Percentiles rank a stretch among this genome's conserved stretches.
These are phyloP conservation scores for Drosophila kohkoa DNA, from an alignment of 1,140 invertebrate species.

Conservation along the genomic window DNA sequence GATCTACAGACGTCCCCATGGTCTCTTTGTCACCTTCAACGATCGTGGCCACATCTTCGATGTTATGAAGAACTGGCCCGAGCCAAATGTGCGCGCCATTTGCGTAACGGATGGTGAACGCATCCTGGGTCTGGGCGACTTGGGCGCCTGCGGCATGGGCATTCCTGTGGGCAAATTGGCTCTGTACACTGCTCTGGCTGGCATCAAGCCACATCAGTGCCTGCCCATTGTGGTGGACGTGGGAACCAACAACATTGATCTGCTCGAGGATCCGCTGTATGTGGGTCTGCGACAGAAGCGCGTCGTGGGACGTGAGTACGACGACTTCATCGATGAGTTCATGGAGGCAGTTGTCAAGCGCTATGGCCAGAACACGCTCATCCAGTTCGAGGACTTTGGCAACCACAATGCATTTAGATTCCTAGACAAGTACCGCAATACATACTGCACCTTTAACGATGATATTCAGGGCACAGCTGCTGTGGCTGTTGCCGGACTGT, in stretches of 20 bases:
- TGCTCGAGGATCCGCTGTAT: slow-evolving; percentile 97
- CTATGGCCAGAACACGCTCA: slow-evolving; percentile 95
- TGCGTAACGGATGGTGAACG: slow-evolving; percentile 98
- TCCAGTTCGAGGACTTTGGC: slow-evolving; percentile 99
- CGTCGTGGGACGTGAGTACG: slow-evolving; percentile 94
- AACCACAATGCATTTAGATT: slow-evolving; percentile 97
- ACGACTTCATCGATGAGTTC: slow-evolving; percentile 98
- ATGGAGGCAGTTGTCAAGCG: slow-evolving; percentile 97
- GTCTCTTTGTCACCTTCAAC: slow-evolving; percentile 98
- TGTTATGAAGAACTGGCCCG: slow-evolving; percentile 96
- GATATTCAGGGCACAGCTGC: slow-evolving; percentile 98
- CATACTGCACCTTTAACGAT: slow-evolving; percentile 98
- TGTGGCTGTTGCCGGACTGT: slow-evolving; percentile 95
- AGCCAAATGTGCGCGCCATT: slow-evolving; percentile 95
- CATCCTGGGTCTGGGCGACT: slow-evolving; percentile 96
- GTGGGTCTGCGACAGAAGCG: slow-evolving; percentile 96
- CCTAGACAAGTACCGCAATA: slow-evolving; percentile 93
- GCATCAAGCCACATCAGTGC: slow-evolving; percentile 96
- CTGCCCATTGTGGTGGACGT: slow-evolving; percentile 97
- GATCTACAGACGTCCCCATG: slow-evolving; percentile 96
- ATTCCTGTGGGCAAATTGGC: slow-evolving; percentile 98
- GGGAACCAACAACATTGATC: slow-evolving; percentile 95
- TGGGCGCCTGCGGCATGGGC: slow-evolving; percentile 95
- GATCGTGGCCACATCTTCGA: slow-evolving; percentile 97
- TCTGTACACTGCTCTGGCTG: slow-evolving; percentile 96